These are phyloP conservation scores for Pantherophis alleghaniensis DNA, from an alignment of 2,797 vertebrate species.

Conservation along the genomic window DNA sequence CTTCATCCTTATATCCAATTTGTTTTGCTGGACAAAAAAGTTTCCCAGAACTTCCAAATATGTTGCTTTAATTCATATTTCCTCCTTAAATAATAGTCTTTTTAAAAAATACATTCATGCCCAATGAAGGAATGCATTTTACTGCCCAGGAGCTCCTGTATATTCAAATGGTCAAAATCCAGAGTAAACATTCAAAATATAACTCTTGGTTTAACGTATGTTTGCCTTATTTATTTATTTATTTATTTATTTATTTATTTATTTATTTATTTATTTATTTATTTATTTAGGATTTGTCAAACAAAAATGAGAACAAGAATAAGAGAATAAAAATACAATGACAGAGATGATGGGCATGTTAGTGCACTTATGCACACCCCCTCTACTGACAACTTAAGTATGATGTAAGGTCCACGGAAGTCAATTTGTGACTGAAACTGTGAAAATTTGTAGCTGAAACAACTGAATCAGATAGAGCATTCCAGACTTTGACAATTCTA, in stretches of 20 bases:
- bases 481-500: too few species aligned
- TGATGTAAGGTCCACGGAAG: too few species aligned
- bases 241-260: too few species aligned
- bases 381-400: too few species aligned
- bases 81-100: slow-evolving; percentile 27
- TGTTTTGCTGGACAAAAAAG: slow-evolving; percentile 67
- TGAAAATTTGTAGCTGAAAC: too few species aligned
- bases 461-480: too few species aligned
- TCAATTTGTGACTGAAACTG: too few species aligned
- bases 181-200: slow-evolving; percentile 8
- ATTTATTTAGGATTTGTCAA: too few species aligned
- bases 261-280: neutral
- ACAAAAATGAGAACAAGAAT: too few species aligned
- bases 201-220: neutral
- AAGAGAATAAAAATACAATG: too few species aligned
- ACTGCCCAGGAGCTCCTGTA: neutral
- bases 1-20: slow-evolving; percentile 73
- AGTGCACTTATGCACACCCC: too few species aligned
- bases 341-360: too few species aligned
- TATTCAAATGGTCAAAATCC: neutral
- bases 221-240: neutral
- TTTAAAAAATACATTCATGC: slow-evolving; percentile 39
- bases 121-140: slow-evolving; percentile 53
- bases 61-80: slow-evolving; percentile 52
- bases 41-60: slow-evolving; percentile 56